A percentile compares a stretch with the other conserved stretches of the same genome.
These are phyloP conservation scores for Centrocercus urophasianus DNA, from an alignment of 2,113 vertebrate species.

Conservation along the genomic window DNA sequence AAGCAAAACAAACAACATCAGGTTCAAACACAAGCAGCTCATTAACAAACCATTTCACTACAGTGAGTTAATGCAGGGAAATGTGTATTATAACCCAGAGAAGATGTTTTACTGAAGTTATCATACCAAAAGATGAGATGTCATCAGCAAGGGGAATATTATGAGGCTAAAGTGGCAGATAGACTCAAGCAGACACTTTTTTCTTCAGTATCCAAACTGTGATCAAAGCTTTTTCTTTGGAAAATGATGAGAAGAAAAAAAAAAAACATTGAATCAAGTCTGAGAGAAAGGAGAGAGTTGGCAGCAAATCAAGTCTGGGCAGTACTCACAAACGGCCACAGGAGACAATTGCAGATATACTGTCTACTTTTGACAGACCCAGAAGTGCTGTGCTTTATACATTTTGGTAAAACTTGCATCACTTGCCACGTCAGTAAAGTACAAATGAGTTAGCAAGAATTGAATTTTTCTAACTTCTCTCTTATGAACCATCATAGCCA, in stretches of 20 bases:
- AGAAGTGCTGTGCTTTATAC: not conserved
- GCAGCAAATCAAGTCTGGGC: not conserved
- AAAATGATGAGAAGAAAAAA: not conserved
- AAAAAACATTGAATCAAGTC: not conserved
- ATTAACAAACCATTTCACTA: not conserved
- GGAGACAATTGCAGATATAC: not conserved
- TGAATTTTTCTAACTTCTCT: not conserved
- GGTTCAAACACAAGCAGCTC: not conserved
- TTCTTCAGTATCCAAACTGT: not conserved
- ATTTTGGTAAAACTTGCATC: not conserved
- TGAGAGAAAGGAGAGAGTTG: not conserved
- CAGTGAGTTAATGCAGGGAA: not conserved
- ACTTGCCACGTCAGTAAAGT: not conserved
- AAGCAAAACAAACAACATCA: not conserved
- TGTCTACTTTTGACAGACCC: not conserved
- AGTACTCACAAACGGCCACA: not conserved
- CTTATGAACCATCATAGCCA: not conserved
- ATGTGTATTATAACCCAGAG: not conserved
- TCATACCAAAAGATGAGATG: not conserved
- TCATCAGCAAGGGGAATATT: not conserved
- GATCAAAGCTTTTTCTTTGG: constrained; percentile 8
- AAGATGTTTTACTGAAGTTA: not conserved
- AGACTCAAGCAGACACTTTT: not conserved
- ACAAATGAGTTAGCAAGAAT: not conserved
- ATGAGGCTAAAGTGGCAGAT: not conserved